A percentile compares a stretch with the other conserved stretches of the same genome.
Conservation (phyloP, 2,797 vertebrate genomes). For the Perodicticus potto region DNA sequence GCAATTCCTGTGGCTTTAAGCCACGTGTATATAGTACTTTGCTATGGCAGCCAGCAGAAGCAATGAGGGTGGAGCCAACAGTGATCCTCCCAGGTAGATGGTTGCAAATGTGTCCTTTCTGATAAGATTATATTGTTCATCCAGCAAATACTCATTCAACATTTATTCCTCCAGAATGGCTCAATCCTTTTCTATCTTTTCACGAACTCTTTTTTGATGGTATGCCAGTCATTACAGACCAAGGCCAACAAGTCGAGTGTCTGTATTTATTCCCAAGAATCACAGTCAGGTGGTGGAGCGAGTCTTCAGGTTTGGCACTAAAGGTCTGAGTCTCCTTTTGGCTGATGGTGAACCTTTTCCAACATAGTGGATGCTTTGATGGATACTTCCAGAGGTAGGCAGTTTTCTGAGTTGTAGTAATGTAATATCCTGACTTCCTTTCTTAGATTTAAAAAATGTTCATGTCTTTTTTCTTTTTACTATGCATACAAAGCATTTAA, state of each 20-base stretch:
- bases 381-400: fast-evolving
- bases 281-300: background rate
- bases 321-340: background rate
- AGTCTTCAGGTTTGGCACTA: fast-evolving
- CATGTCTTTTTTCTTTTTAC: background rate
- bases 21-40: fast-evolving
- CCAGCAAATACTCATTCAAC: background rate
- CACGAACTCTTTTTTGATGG: background rate
- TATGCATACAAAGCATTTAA: background rate
- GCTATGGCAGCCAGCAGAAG: background rate
- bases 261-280: background rate
- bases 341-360: background rate
- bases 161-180: background rate
- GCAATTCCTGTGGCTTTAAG: background rate
- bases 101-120: background rate
- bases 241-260: background rate
- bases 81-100: background rate
- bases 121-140: background rate
- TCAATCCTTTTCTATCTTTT: background rate
- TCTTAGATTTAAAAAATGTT: background rate
- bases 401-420: fast-evolving
- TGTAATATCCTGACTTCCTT: background rate
- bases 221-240: background rate
- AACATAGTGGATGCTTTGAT: fast-evolving
- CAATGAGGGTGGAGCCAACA: fast-evolving